These are phyloP conservation scores for Tetraneura akinire DNA, from an alignment of 1,140 invertebrate species.

Conservation along the genomic window DNA sequence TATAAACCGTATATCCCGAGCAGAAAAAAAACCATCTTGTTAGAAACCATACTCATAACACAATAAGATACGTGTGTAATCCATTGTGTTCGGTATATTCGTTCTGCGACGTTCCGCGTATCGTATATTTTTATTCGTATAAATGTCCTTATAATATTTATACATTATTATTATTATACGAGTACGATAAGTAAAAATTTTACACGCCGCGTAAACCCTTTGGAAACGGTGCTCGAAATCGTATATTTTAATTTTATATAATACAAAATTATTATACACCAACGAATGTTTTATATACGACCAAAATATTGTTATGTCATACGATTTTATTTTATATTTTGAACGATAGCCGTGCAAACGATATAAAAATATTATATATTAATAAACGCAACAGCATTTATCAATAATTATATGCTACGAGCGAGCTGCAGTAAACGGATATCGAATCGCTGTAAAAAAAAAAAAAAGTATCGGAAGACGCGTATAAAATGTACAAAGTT, in stretches of 20 bases:
- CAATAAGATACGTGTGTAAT: neutral
- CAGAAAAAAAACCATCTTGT: neutral
- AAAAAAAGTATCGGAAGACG: no score
- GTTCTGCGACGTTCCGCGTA: neutral
- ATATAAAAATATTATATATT: no score
- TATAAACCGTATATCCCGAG: no score
- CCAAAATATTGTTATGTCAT: no score
- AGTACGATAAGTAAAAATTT: no score
- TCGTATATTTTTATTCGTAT: neutral
- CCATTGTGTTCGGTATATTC: neutral
- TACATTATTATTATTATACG: neutral
- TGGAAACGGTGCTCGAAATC: conserved; percentile 9
- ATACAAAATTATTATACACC: no score
- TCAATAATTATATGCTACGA: neutral
- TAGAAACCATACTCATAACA: conserved; percentile 2
- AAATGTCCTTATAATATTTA: neutral
- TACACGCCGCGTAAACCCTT: conserved; percentile 9
- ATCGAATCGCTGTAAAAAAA: no score
- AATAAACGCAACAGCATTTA: no score
- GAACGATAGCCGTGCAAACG: no score
- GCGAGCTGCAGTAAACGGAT: neutral
- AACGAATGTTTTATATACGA: no score
- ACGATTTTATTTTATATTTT: no score
- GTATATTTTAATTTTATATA: neutral
- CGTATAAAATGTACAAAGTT: no score